Conservation (phyloP, 2,888 invertebrate genomes). For the Orchesella flavescens region DNA sequence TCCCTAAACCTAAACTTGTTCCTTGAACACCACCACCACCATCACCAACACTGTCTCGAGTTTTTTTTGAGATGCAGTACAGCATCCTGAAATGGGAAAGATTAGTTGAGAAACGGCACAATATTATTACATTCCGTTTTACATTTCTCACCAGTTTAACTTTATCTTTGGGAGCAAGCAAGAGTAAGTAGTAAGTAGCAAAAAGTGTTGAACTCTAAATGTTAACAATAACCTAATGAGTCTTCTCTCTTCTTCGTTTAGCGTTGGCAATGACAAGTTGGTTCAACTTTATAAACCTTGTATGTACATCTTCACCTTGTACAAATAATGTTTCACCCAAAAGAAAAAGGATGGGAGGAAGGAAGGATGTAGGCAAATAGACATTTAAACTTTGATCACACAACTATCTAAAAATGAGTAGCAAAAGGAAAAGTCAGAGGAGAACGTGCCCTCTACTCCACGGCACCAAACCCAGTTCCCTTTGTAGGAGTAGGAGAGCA, state of each 20-base stretch:
- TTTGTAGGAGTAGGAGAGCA: too few relatives aligned
- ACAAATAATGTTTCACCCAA: background rate
- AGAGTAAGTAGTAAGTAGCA: too few relatives aligned
- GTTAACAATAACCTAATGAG: too few relatives aligned
- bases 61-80: too few relatives aligned
- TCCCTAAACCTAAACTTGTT: background rate
- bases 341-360: background rate
- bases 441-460: constrained; percentile 22
- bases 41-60: too few relatives aligned
- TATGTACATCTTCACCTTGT: background rate
- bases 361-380: background rate
- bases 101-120: background rate
- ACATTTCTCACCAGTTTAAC: constrained; percentile 1
- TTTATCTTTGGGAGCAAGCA: background rate
- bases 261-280: too few relatives aligned
- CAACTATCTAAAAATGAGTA: constrained; percentile 28
- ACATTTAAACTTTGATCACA: constrained; percentile 43
- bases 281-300: too few relatives aligned
- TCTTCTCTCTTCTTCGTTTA: too few relatives aligned
- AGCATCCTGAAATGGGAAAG: background rate
- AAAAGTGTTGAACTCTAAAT: too few relatives aligned
- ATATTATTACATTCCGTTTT: background rate
- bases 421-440: background rate
- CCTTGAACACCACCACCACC: too few relatives aligned
- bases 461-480: too few relatives aligned